A percentile compares a stretch with the other conserved stretches of the same genome.
Conservation (phyloP, 2,797 vertebrate species). For the Micromesistius poutassou region DNA sequence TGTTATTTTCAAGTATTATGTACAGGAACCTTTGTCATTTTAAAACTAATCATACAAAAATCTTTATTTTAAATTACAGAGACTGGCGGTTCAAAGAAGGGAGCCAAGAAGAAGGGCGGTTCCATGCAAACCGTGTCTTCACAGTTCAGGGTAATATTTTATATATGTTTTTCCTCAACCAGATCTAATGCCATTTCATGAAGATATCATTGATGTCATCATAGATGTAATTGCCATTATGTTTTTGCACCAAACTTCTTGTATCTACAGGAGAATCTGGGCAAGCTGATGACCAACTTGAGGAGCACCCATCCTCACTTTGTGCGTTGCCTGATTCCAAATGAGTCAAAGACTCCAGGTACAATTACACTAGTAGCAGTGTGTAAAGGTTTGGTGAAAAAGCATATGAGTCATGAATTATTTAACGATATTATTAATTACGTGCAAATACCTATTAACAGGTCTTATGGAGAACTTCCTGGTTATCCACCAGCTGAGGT, state of each 20-base stretch:
- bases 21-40: neutral
- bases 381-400: neutral
- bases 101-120: slow-evolving; percentile 29
- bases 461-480: slow-evolving; percentile 82
- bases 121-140: slow-evolving; percentile 29
- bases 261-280: slow-evolving; percentile 3
- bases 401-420: neutral
- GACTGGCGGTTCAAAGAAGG: slow-evolving; percentile 6
- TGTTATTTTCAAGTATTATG: neutral
- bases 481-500: slow-evolving; percentile 82
- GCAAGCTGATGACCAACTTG: slow-evolving; percentile 6
- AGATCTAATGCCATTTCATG: neutral
- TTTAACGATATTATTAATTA: neutral
- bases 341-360: slow-evolving; percentile 6
- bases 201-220: neutral
- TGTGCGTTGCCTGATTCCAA: slow-evolving; percentile 7
- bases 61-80: neutral
- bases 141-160: slow-evolving; percentile 20
- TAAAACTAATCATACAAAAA: neutral
- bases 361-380: slow-evolving; percentile 1
- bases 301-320: slow-evolving; percentile 5
- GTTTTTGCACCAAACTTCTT: neutral
- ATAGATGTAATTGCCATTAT: neutral
- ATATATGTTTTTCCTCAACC: neutral
- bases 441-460: slow-evolving; percentile 42